Conservation (phyloP, 92 coral and sea anemone genomes). For the Porites rus region DNA sequence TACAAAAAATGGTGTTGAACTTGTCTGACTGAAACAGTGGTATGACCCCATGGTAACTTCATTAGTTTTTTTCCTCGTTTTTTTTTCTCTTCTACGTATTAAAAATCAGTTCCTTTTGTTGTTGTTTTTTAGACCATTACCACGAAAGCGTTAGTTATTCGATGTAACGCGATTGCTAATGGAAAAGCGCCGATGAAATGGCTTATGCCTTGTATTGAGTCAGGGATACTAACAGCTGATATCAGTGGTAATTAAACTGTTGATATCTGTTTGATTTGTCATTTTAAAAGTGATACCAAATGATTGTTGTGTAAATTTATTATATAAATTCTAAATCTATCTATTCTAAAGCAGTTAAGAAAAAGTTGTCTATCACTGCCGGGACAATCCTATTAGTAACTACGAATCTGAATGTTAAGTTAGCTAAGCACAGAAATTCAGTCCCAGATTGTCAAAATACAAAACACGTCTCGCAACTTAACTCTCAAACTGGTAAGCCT, state of each 20-base stretch:
- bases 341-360: no score
- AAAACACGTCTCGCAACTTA: neutral
- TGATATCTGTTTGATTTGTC: neutral
- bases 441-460: no score
- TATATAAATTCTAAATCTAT: no score
- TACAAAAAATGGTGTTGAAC: neutral
- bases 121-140: constrained; percentile 13
- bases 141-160: constrained; percentile 53
- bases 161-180: constrained; percentile 49
- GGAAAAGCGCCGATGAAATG: constrained; percentile 63
- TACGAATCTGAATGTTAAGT: no score
- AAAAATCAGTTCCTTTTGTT: no score
- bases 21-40: neutral
- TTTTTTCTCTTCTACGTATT: neutral
- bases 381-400: no score
- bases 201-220: constrained; percentile 55
- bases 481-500: neutral
- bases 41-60: no score
- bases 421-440: no score
- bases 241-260: constrained; percentile 22
- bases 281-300: neutral
- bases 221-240: constrained; percentile 35
- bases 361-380: no score
- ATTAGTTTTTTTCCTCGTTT: no score
- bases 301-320: no score